Percentiles rank a stretch among this genome's conserved stretches.
These are phyloP conservation scores for Diorhabda carinulata DNA, from an alignment of 1,140 invertebrate genomes.

Conservation along the genomic window DNA sequence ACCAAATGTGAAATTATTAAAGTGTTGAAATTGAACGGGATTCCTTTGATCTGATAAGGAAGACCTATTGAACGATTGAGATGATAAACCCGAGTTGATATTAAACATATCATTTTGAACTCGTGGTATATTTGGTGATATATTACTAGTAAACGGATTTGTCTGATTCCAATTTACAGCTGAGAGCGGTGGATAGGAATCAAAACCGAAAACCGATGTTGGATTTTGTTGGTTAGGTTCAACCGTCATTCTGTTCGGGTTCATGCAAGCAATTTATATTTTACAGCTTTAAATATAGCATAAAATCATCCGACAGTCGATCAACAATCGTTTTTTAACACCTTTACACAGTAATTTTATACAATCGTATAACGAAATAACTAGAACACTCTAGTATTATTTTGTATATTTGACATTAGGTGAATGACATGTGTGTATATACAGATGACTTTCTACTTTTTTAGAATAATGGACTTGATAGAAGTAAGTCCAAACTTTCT, in stretches of 20 bases:
- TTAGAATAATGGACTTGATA: no score
- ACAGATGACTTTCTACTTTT: no score
- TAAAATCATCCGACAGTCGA: no score
- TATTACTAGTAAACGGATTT: conserved; percentile 8
- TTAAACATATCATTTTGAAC: no score
- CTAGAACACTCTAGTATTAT: no score
- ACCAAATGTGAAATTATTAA: conserved; percentile 28
- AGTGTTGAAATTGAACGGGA: background rate
- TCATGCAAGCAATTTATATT: conserved; percentile 20
- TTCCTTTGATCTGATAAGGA: background rate
- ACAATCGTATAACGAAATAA: no score
- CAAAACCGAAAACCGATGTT: conserved; percentile 33
- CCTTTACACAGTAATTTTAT: no score
- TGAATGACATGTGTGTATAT: no score
- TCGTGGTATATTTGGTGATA: background rate
- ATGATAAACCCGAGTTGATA: background rate
- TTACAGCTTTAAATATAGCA: background rate
- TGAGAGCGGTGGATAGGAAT: conserved; percentile 29
- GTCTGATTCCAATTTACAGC: conserved; percentile 4
- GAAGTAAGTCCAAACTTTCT: no score
- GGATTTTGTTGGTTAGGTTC: conserved; percentile 40
- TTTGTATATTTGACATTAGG: no score
- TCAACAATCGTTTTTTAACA: no score
- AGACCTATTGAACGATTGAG: background rate
- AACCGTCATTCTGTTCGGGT: conserved; percentile 36